Conservation (phyloP, 2,113 vertebrate genomes). For the Percopsis transmontana region DNA sequence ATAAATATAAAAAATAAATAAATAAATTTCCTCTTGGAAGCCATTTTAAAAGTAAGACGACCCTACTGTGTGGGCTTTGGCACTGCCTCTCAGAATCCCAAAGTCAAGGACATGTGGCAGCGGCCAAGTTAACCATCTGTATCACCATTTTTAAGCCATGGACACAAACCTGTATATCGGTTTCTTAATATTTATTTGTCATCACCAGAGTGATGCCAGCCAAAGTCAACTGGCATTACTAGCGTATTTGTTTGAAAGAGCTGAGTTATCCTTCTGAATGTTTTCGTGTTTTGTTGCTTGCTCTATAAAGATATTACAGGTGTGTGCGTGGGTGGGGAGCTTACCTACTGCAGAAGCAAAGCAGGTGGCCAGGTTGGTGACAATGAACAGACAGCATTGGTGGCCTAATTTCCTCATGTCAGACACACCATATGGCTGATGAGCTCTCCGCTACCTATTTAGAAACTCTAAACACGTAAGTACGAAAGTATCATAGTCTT, state of each 20-base stretch:
- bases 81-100: conserved; percentile 38
- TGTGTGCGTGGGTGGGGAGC: conserved; percentile 14
- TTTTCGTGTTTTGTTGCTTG: conserved; percentile 32
- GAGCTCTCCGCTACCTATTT: conserved; percentile 72
- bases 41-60: conserved; percentile 56
- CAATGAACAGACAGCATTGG: conserved; percentile 80
- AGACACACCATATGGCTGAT: conserved; percentile 82
- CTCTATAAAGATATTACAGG: conserved; percentile 53
- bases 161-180: conserved; percentile 33
- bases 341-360: conserved; percentile 62
- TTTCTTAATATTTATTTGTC: no score
- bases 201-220: conserved; percentile 45
- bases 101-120: conserved; percentile 67
- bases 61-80: conserved; percentile 58
- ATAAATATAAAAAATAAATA: background rate
- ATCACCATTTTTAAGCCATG: conserved; percentile 29
- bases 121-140: conserved; percentile 59
- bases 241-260: conserved; percentile 44
- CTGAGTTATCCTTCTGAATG: conserved; percentile 17
- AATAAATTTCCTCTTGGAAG: conserved; percentile 39
- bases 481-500: conserved; percentile 73
- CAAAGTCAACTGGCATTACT: conserved; percentile 26
- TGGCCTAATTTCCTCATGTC: conserved; percentile 83
- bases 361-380: conserved; percentile 78
- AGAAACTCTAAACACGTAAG: conserved; percentile 71